Evolutionary conservation across 2,113 vertebrate genomes (phyloP).

Genomic region (Tetrao urogallus): DNA sequence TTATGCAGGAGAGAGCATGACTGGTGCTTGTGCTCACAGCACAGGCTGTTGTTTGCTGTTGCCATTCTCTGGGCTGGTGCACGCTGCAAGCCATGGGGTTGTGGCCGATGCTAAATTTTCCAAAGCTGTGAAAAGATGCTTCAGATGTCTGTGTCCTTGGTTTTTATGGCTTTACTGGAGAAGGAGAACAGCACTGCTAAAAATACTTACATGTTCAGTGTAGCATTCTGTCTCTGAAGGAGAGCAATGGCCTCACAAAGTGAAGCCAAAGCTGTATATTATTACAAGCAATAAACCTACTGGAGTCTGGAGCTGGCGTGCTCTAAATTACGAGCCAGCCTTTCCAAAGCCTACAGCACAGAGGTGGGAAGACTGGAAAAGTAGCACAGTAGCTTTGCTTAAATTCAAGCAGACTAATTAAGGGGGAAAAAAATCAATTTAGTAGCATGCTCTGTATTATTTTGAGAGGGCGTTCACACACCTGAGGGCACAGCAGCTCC

Average conservation of each 20-base stretch:
- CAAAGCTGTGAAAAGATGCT: neutral
- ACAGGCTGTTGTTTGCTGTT: fast-evolving
- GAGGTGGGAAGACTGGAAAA: neutral
- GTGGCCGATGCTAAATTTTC: neutral
- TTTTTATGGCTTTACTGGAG: neutral
- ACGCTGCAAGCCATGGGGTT: fast-evolving
- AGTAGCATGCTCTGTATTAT: neutral
- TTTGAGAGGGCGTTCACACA: neutral
- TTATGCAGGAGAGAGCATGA: neutral
- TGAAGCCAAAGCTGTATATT: neutral
- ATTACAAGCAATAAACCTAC: neutral
- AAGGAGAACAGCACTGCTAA: neutral
- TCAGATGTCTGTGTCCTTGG: neutral
- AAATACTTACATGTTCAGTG: neutral
- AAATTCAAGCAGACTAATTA: neutral
- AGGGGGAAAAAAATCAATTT: neutral
- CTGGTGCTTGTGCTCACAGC: neutral
- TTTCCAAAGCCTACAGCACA: neutral
- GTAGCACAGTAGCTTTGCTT: neutral
- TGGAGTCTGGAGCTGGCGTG: neutral
- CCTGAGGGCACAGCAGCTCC: neutral
- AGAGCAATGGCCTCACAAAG: neutral
- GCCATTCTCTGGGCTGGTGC: fast-evolving
- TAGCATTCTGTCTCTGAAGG: neutral
- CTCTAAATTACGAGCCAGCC: neutral